Percentiles rank a stretch among this genome's conserved stretches.
phyloP scores from a whole-genome alignment of 2,888 invertebrate genomes.

The Ernsta delagoae region DNA sequence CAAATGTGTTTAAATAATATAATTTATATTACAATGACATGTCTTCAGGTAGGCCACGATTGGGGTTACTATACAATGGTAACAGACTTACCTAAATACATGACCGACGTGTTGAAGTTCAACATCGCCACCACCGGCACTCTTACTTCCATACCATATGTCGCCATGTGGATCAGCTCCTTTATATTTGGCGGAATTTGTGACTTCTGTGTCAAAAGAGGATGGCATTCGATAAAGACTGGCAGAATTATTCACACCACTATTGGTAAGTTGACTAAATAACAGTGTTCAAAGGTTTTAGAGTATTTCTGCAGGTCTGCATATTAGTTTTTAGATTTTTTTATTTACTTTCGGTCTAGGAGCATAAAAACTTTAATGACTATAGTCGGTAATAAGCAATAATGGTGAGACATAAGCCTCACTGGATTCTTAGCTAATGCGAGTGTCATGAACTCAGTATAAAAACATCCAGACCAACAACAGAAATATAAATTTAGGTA shows the following conservation, averaged over 20 bases:
- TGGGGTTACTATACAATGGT: constrained; percentile 91
- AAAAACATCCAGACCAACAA: too few species aligned
- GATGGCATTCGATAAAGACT: constrained; percentile 84
- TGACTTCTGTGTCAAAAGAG: constrained; percentile 87
- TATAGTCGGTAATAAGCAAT: too few species aligned
- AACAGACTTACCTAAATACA: constrained; percentile 87
- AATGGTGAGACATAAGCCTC: too few species aligned
- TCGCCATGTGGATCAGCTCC: constrained; percentile 89
- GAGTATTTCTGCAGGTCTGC: too few species aligned
- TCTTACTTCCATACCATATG: constrained; percentile 87
- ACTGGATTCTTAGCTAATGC: too few species aligned
- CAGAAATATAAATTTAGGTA: too few species aligned
- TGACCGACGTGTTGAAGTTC: constrained; percentile 88
- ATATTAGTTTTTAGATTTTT: too few species aligned
- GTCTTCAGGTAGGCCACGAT: constrained; percentile 77
- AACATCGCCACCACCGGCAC: constrained; percentile 87
- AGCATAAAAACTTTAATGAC: too few species aligned
- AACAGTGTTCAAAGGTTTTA: too few species aligned
- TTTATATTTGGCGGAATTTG: constrained; percentile 88
- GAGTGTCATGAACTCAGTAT: too few species aligned
- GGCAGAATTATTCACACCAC: constrained; percentile 88
- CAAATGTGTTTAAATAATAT: too few species aligned
- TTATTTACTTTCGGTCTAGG: too few species aligned
- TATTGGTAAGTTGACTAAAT: constrained; percentile 76
- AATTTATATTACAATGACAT: background rate